Conservation (phyloP, 2,797 vertebrate genomes). For the Mico argentatus region DNA sequence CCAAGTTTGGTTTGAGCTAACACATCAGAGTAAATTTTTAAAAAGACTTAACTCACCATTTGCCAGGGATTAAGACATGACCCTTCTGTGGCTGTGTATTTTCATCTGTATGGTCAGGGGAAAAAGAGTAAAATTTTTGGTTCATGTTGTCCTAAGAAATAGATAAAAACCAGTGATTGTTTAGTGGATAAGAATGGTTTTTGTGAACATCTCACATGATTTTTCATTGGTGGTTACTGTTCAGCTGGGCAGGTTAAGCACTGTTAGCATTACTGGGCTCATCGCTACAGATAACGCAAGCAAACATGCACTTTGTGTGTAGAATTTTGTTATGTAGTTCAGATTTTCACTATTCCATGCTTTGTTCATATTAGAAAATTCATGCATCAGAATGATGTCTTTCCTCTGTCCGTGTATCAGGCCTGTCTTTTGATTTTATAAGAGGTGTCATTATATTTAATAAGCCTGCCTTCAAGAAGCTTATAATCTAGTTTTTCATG, state of each 20-base stretch:
- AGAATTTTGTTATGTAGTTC: neutral
- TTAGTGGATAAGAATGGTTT: neutral
- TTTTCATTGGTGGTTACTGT: neutral
- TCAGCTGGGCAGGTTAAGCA: neutral
- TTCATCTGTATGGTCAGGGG: neutral
- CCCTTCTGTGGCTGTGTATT: neutral
- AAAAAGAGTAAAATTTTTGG: neutral
- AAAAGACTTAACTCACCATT: neutral
- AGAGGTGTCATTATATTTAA: neutral
- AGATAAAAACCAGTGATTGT: neutral
- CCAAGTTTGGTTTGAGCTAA: neutral
- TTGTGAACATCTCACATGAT: neutral
- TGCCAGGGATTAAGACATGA: neutral
- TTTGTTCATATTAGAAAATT: neutral
- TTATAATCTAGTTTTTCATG: neutral
- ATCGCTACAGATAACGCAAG: neutral
- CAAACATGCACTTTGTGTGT: neutral
- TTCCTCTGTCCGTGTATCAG: neutral
- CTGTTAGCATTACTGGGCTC: neutral
- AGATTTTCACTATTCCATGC: neutral
- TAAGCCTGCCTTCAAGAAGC: conserved; percentile 3
- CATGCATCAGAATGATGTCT: neutral
- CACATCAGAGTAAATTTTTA: neutral
- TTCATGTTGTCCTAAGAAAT: neutral
- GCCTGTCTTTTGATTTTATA: neutral